Conservation (phyloP, 2,888 invertebrate species). For the Melinaea menophilus region DNA sequence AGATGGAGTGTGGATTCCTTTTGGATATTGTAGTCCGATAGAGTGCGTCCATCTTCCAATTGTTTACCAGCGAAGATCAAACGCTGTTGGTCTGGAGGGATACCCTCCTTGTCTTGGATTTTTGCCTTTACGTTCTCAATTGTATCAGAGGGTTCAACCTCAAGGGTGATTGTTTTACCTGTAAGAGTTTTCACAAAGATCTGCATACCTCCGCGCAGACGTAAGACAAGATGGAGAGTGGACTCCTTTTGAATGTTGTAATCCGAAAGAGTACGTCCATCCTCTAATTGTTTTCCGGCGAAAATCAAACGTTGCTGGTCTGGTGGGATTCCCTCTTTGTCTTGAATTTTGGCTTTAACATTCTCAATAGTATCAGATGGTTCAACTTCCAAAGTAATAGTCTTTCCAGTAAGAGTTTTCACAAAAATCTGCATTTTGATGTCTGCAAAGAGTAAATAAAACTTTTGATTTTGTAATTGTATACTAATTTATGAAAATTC, state of each 20-base stretch:
- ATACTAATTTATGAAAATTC: constrained; percentile 10
- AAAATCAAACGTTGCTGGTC: constrained; percentile 79
- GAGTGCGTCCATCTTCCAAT: constrained; percentile 57
- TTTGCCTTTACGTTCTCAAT: constrained; percentile 64
- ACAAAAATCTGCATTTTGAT: constrained; percentile 38
- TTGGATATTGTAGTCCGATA: constrained; percentile 62
- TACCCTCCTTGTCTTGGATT: constrained; percentile 62
- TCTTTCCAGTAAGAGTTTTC: constrained; percentile 85
- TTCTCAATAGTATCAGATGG: constrained; percentile 92
- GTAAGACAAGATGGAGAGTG: constrained; percentile 40
- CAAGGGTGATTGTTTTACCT: constrained; percentile 55
- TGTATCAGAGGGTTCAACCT: constrained; percentile 58
- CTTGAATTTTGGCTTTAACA: constrained; percentile 91
- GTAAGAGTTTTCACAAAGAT: constrained; percentile 57
- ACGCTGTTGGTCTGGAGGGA: constrained; percentile 61
- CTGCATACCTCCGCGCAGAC: constrained; percentile 47
- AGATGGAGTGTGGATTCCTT: constrained; percentile 59
- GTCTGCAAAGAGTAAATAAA: constrained; percentile 29
- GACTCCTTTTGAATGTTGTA: constrained; percentile 44
- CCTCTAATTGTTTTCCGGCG: constrained; percentile 43
- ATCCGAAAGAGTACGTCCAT: constrained; percentile 41
- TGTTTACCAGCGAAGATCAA: constrained; percentile 61
- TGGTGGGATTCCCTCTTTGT: constrained; percentile 87
- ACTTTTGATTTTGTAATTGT: constrained; percentile 14
- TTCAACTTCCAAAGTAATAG: constrained; percentile 91